phyloP scores from a whole-genome alignment of 1,140 invertebrate genomes.

The Sipha flava region DNA sequence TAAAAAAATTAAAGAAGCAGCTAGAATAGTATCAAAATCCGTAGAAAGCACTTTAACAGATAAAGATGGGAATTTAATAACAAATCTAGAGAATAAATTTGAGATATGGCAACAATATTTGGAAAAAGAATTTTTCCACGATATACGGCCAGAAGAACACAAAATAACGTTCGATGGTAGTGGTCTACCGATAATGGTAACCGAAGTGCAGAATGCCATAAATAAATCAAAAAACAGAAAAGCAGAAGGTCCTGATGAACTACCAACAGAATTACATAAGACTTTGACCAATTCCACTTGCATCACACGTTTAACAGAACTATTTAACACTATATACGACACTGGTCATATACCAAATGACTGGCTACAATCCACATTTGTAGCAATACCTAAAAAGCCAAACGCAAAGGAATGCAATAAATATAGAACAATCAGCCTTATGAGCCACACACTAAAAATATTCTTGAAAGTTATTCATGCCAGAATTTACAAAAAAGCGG shows the following conservation, averaged over 20 bases:
- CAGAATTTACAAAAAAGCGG: conserved; percentile 17
- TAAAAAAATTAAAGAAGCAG: conserved; percentile 35
- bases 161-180: neutral
- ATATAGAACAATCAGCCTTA: conserved; percentile 6
- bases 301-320: neutral
- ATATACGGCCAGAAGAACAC: neutral
- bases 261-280: conserved; percentile 29
- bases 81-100: conserved; percentile 29
- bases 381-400: neutral
- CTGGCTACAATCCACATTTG: conserved; percentile 26
- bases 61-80: conserved; percentile 31
- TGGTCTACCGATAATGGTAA: neutral
- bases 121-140: neutral
- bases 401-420: neutral
- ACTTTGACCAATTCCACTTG: neutral
- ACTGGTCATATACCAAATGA: conserved; percentile 32
- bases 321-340: conserved; percentile 32
- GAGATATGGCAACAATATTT: conserved; percentile 35
- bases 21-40: conserved; percentile 11
- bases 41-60: conserved; percentile 3
- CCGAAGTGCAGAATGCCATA: neutral
- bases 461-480: conserved; percentile 17
- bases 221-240: conserved; percentile 18
- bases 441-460: conserved; percentile 22
- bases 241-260: conserved; percentile 7